Percentiles rank a stretch among this genome's conserved stretches.
Evolutionary conservation across 2,888 invertebrate species (phyloP).

Genomic region (Dione vanillae): DNA sequence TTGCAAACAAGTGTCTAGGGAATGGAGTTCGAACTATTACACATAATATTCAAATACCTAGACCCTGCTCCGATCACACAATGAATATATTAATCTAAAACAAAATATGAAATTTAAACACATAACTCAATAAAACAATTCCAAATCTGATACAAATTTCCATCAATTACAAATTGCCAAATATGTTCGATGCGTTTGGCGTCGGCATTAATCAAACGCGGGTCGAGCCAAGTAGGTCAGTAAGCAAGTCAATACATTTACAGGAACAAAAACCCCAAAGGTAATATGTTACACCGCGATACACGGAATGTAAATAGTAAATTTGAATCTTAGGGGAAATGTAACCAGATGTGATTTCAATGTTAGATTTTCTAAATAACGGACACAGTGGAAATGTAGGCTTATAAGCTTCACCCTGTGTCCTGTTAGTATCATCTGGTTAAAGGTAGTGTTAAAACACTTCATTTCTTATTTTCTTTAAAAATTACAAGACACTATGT

Average conservation of each 20-base stretch:
- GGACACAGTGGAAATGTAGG: neutral
- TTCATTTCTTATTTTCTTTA: too few species aligned
- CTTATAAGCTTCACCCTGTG: too few species aligned
- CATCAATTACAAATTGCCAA: conserved; percentile 33
- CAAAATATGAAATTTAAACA: conserved; percentile 2
- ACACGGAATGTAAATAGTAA: conserved; percentile 25
- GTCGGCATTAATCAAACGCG: conserved; percentile 37
- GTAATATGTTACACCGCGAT: conserved; percentile 26
- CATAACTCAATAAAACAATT: conserved; percentile 4
- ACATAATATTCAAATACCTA: neutral
- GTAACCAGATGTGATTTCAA: conserved; percentile 2
- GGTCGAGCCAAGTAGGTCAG: conserved; percentile 40
- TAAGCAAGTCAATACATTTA: conserved; percentile 40
- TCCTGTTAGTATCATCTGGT: too few species aligned
- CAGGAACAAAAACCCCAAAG: conserved; percentile 32
- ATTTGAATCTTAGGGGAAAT: neutral
- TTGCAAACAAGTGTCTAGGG: too few species aligned
- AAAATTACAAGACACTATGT: too few species aligned
- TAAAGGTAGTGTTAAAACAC: too few species aligned
- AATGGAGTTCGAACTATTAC: neutral
- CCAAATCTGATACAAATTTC: conserved; percentile 21
- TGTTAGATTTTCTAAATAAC: conserved; percentile 2
- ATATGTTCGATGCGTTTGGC: conserved; percentile 29
- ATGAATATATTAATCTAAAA: neutral
- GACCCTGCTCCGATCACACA: neutral